A percentile compares a stretch with the other conserved stretches of the same genome.
Evolutionary conservation across 2,888 invertebrate species (phyloP).

Genomic region (Aphidius colemani): DNA sequence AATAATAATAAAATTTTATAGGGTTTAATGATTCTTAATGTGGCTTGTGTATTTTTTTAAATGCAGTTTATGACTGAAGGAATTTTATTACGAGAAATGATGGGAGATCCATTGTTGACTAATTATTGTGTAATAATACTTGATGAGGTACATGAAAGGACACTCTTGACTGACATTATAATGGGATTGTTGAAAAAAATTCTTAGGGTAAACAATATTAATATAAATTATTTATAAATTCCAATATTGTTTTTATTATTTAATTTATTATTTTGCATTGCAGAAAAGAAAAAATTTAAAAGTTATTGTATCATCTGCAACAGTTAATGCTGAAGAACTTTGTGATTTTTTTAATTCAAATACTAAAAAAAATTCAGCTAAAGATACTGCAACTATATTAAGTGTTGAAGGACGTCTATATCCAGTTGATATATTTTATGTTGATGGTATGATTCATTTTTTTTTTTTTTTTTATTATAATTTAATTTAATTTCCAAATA

Average conservation of each 20-base stretch:
- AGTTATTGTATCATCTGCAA: constrained; percentile 91
- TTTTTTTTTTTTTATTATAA: constrained; percentile 2
- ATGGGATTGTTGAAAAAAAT: constrained; percentile 95
- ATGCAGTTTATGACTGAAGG: constrained; percentile 94
- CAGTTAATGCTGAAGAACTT: constrained; percentile 89
- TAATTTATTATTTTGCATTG: constrained; percentile 32
- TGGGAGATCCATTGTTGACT: constrained; percentile 89
- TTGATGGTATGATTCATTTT: constrained; percentile 74
- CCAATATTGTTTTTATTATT: background rate
- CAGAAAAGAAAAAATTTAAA: constrained; percentile 81
- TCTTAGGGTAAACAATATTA: constrained; percentile 65
- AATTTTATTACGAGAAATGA: constrained; percentile 90
- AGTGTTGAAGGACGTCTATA: constrained; percentile 87
- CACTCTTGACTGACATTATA: constrained; percentile 89
- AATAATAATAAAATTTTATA: constrained; percentile 13
- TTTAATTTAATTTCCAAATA: background rate
- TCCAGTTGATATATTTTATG: constrained; percentile 85
- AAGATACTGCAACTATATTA: constrained; percentile 79
- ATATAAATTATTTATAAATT: constrained; percentile 1
- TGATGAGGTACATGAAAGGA: constrained; percentile 96
- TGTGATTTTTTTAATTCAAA: constrained; percentile 76
- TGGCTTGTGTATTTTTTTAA: constrained; percentile 10
- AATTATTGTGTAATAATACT: constrained; percentile 87
- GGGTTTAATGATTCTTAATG: constrained; percentile 1
- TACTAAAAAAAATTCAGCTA: constrained; percentile 56